A percentile compares a stretch with the other conserved stretches of the same genome.
phyloP scores from a whole-genome alignment of 2,888 invertebrate species.

The Eupeodes luniger region DNA sequence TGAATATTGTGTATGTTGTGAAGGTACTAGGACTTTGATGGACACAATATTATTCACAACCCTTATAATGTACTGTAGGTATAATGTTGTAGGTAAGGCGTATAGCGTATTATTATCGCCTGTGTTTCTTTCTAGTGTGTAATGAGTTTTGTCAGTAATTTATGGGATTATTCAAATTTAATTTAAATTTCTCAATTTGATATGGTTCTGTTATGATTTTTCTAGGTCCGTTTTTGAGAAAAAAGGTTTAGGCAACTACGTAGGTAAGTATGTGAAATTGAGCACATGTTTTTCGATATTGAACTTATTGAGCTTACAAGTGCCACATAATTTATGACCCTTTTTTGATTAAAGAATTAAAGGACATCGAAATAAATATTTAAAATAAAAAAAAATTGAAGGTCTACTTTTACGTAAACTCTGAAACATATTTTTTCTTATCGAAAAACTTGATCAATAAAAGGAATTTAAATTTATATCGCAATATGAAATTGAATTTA shows the following conservation, averaged over 20 bases:
- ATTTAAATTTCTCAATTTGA: conserved; percentile 69
- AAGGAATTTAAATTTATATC: too few species aligned
- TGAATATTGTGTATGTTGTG: conserved; percentile 15
- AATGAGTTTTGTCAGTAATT: conserved; percentile 69
- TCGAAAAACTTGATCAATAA: too few species aligned
- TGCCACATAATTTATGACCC: conserved; percentile 16
- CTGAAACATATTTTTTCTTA: too few species aligned
- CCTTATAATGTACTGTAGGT: conserved; percentile 12
- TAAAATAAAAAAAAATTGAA: neutral
- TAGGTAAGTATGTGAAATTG: conserved; percentile 32
- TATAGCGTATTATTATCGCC: conserved; percentile 20
- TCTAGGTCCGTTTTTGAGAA: neutral
- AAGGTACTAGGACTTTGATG: neutral
- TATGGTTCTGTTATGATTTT: conserved; percentile 42
- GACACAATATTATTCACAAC: conserved; percentile 22
- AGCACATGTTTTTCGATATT: conserved; percentile 55
- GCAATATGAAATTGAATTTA: too few species aligned
- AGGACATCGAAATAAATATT: neutral
- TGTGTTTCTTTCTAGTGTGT: conserved; percentile 60
- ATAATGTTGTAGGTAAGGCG: too few species aligned
- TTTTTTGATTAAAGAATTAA: neutral
- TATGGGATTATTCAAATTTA: conserved; percentile 75
- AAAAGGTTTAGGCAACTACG: neutral
- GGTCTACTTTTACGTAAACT: too few species aligned
- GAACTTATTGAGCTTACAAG: conserved; percentile 35